Conservation (phyloP, 2,113 vertebrate genomes). For the Varanus salvator region DNA sequence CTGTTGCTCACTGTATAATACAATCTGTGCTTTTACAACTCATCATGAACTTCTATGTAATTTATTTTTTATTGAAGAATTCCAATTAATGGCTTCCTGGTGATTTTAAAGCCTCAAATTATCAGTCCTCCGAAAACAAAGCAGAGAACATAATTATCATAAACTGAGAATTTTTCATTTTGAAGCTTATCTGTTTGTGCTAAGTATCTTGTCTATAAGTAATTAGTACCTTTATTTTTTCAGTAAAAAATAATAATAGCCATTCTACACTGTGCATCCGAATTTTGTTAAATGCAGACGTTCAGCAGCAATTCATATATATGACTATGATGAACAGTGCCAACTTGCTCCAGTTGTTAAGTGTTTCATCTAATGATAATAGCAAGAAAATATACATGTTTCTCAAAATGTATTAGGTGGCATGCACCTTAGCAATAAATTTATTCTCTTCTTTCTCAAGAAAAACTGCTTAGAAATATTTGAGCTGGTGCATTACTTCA, state of each 20-base stretch:
- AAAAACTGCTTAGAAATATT: slow-evolving; percentile 73
- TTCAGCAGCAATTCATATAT: slow-evolving; percentile 69
- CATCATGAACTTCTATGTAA: slow-evolving; percentile 88
- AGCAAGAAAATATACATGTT: slow-evolving; percentile 82
- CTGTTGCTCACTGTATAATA: slow-evolving; percentile 82
- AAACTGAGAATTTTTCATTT: slow-evolving; percentile 89
- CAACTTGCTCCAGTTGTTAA: slow-evolving; percentile 78
- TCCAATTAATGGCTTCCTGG: slow-evolving; percentile 92
- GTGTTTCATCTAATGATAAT: slow-evolving; percentile 82
- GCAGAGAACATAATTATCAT: slow-evolving; percentile 90
- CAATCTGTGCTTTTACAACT: slow-evolving; percentile 86
- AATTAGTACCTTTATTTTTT: slow-evolving; percentile 88
- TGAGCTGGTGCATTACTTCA: slow-evolving; percentile 74
- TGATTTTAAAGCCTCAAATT: slow-evolving; percentile 91
- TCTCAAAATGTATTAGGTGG: slow-evolving; percentile 81
- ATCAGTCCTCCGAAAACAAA: slow-evolving; percentile 89
- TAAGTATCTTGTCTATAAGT: slow-evolving; percentile 90
- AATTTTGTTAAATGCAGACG: slow-evolving; percentile 85
- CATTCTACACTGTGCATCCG: slow-evolving; percentile 82
- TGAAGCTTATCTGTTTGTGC: slow-evolving; percentile 90
- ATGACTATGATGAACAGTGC: too few relatives aligned
- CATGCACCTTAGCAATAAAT: slow-evolving; percentile 14
- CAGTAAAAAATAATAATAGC: slow-evolving; percentile 86
- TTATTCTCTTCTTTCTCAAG: slow-evolving; percentile 27
- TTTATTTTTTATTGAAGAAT: slow-evolving; percentile 92